Conservation (phyloP, 2,797 vertebrate genomes). For the Sarcophilus harrisii region DNA sequence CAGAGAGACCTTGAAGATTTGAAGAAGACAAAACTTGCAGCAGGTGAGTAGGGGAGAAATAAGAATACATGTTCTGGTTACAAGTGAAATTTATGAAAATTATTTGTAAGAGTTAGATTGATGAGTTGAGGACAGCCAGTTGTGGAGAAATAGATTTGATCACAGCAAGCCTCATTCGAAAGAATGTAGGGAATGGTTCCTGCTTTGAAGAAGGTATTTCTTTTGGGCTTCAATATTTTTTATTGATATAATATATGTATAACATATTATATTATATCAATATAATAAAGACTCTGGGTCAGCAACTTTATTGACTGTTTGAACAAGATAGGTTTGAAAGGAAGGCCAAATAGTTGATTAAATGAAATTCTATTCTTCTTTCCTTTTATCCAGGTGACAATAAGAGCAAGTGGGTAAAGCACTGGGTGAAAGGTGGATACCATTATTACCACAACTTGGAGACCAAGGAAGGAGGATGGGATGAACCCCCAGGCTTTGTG, state of each 20-base stretch:
- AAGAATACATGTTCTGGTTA: not conserved
- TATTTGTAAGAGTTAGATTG: not conserved
- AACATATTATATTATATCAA: too few species aligned
- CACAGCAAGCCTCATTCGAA: not conserved
- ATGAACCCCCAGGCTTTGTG: slow-evolving; percentile 89
- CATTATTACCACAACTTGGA: slow-evolving; percentile 94
- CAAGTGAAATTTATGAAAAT: not conserved
- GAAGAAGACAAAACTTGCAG: slow-evolving; percentile 87
- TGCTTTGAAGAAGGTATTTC: not conserved
- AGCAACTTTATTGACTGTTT: not conserved
- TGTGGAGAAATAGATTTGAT: not conserved
- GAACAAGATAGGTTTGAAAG: not conserved
- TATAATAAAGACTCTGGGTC: not conserved
- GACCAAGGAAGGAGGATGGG: slow-evolving; percentile 92
- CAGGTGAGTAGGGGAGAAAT: slow-evolving; percentile 85
- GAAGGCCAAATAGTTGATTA: not conserved
- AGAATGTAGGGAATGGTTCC: not conserved
- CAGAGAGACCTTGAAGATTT: slow-evolving; percentile 90
- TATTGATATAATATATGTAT: not conserved
- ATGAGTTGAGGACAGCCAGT: not conserved
- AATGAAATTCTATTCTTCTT: slow-evolving; percentile 19
- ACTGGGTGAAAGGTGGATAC: slow-evolving; percentile 99
- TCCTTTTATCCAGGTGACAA: slow-evolving; percentile 88
- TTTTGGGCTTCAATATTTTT: not conserved
- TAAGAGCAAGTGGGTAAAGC: slow-evolving; percentile 93